Evolutionary conservation across 1,140 invertebrate genomes (phyloP), one percentile per base, ranked within the genome.

Genomic region (Hormaphis cornu): DNA sequence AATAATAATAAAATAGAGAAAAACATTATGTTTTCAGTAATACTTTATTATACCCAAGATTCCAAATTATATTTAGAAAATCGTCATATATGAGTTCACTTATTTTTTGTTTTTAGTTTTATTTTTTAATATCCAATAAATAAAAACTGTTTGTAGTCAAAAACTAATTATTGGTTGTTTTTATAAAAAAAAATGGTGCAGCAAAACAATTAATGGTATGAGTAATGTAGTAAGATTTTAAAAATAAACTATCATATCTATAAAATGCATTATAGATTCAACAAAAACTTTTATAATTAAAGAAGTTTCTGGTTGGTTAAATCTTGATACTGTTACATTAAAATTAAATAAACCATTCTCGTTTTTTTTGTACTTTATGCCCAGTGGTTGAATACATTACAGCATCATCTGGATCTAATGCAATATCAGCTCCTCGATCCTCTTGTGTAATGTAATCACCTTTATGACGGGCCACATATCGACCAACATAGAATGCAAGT

Each of bases 371-470:
- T 71, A 97, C 93, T 78, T 94, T 87, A 75, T 95, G 91, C 12
- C 94, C 93, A 9, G 93, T 96, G 52, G 89, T 84, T 8, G 91
- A 90, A 61, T 91, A 86, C 9, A 96, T 85, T 1, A 97, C 91
- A 10, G 94, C 95, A 24, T 89, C 88, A 77, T 97, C 94, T 0
- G 91, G 91, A 80, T 96, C 93, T 7, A 89, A 82, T 0, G 93
- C 93, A 53, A 87, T 86, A 72, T 91, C 90, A 8, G 93, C 93
- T 22, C 94, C 95, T 72, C 91, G 89, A 75, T 97, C 95, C 80
- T 97, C 95, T 79, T 96, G 89, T 0, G 95, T 98, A 52, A 94
- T 81, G 76, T 98, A 97, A 78, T 97, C 93, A 16, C 95, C 94
- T 80, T 97, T 96, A 76, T 97, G 91, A 10, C 92, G 82, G 20